phyloP scores from a whole-genome alignment of 2,888 invertebrate genomes.

The Ceriagrion tenellum region DNA sequence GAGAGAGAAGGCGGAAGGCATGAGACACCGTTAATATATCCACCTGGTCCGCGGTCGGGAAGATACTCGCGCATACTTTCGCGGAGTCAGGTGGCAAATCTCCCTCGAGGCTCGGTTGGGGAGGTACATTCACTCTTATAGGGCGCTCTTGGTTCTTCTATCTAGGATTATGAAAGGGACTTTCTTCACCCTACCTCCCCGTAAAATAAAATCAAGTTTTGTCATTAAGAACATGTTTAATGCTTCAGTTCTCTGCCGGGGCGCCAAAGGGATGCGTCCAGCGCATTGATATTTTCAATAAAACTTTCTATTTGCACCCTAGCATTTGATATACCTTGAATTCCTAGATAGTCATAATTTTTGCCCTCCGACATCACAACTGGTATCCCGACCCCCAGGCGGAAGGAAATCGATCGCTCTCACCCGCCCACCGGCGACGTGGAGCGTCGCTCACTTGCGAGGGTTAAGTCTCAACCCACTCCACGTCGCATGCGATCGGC shows the following conservation, averaged over 20 bases:
- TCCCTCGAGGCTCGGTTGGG: no score
- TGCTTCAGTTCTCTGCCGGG: slow-evolving; percentile 73
- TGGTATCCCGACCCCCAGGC: no score
- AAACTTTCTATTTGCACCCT: slow-evolving; percentile 69
- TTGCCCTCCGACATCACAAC: no score
- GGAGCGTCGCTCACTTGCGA: slow-evolving; percentile 64
- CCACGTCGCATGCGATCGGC: no score
- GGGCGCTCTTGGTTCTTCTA: slow-evolving; percentile 71
- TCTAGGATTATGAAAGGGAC: slow-evolving; percentile 72
- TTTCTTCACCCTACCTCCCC: slow-evolving; percentile 72
- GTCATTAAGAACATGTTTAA: slow-evolving; percentile 72
- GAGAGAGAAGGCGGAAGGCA: no score
- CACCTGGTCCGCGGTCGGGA: no score
- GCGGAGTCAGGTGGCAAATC: no score
- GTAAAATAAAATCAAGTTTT: no score
- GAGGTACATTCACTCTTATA: no score
- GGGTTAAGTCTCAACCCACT: slow-evolving; percentile 73
- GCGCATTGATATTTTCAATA: slow-evolving; percentile 3
- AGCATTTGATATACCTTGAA: slow-evolving; percentile 73
- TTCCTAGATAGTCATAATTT: slow-evolving; percentile 74
- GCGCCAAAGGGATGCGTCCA: slow-evolving; percentile 70
- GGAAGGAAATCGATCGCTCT: no score
- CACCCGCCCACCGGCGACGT: slow-evolving; percentile 68
- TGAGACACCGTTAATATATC: no score
- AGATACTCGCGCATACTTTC: no score